These are phyloP conservation scores for Caenorhabditis sp. DNA, from an alignment of 2,888 invertebrate species.

Conservation along the genomic window DNA sequence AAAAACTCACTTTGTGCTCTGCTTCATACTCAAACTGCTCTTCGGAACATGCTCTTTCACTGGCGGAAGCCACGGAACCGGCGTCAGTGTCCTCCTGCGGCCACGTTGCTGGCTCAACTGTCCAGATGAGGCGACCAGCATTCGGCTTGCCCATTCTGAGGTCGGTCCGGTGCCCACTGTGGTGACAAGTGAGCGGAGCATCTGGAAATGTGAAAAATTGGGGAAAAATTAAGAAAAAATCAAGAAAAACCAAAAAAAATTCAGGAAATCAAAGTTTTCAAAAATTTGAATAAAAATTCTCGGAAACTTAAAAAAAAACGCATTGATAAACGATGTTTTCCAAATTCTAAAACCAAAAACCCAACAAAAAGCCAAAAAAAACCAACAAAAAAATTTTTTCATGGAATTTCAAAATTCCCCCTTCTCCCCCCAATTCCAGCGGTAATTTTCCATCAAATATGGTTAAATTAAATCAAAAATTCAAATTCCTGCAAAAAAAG, in stretches of 20 bases:
- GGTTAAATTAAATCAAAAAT: too few relatives aligned
- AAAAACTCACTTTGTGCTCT: constrained; percentile 60
- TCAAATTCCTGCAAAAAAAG: background rate
- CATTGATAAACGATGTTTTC: too few relatives aligned
- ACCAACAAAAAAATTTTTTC: too few relatives aligned
- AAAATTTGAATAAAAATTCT: too few relatives aligned
- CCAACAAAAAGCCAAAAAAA: too few relatives aligned
- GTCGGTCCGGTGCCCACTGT: constrained; percentile 24
- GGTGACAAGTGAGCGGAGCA: constrained; percentile 57
- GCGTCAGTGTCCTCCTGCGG: constrained; percentile 73
- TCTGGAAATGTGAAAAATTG: constrained; percentile 16
- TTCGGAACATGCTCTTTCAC: constrained; percentile 54
- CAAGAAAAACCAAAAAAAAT: background rate
- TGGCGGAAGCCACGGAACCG: constrained; percentile 74
- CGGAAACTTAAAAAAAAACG: background rate
- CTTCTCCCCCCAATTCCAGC: too few relatives aligned
- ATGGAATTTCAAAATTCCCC: too few relatives aligned
- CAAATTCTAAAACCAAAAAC: too few relatives aligned
- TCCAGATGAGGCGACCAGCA: constrained; percentile 13
- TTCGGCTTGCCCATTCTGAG: constrained; percentile 40
- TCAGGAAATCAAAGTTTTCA: background rate
- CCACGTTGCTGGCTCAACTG: constrained; percentile 55
- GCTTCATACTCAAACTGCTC: constrained; percentile 24
- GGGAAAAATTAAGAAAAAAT: background rate
- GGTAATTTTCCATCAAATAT: too few relatives aligned